Evolutionary conservation across 2,797 vertebrate species (phyloP), one percentile per base, ranked within the genome.

Genomic region (Diplodus puntazzo): DNA sequence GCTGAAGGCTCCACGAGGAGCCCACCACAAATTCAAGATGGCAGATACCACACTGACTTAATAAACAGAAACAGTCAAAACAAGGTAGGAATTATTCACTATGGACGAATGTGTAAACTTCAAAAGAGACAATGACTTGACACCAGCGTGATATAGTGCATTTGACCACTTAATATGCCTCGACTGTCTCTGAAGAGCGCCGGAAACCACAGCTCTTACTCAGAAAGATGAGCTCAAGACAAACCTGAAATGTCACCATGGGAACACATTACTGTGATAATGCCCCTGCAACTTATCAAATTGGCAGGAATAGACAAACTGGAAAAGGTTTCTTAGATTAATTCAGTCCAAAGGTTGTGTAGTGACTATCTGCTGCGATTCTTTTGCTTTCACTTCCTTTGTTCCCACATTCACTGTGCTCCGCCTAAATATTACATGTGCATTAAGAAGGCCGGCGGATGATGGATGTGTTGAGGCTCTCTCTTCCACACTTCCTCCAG

Each of bases 361-460:
- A 4, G 4, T 23, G 3, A 7, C 52, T 57, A 61, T 39, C 67
- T 76, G 27, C 49, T 5, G 4, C 42, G 27, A 21, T 46, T 39
- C 34, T 9, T 53, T 48, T 52, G 52, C n/a, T 59, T 66, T 62
- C 62, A 55, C 75, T 57, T 13, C 14, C 53, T 75, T 79, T 73
- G 16, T 54, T 67, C 45, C 50, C 16, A 54, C 59, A 48, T 75
- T 34, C 39, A 59, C 52, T 76, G 43, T 70, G 75, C 63, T 75
- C 64, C 76, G 53, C 63, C 49, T 88, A 80, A 88, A 87, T 81
- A 81, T 79, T 80, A 48, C 71, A 78, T 81, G 76, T 69, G 82
- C 70, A 79, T 86, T 82, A 68, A 50, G 46, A 65, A 18, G 54
- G 42, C 50, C 42, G 10, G 71, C 25, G 48, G 58, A 69, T 84